A percentile compares a stretch with the other conserved stretches of the same genome.
Conservation (phyloP, 2,797 vertebrate genomes). For the Phataginus tetradactyla region DNA sequence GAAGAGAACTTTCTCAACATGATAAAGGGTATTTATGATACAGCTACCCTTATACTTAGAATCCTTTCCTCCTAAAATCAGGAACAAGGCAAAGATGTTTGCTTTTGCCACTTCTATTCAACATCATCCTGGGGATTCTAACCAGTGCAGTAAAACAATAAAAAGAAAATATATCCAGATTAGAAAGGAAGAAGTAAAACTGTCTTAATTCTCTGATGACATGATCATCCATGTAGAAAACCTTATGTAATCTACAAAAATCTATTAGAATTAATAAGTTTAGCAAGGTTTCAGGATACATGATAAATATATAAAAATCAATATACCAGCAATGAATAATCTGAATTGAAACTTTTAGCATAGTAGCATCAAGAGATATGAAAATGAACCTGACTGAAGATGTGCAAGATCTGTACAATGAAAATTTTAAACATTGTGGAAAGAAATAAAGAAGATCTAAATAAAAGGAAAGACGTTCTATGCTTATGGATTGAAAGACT, state of each 20-base stretch:
- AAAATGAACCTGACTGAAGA: background rate
- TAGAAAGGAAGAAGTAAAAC: background rate
- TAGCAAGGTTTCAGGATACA: background rate
- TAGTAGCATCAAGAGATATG: background rate
- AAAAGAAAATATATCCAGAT: background rate
- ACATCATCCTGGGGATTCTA: background rate
- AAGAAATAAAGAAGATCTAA: background rate
- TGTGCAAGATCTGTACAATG: background rate
- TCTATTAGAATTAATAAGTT: background rate
- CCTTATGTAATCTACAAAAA: background rate
- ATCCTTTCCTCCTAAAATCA: background rate
- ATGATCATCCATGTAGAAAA: background rate
- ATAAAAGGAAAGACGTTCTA: background rate
- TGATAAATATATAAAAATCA: background rate
- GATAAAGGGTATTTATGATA: background rate
- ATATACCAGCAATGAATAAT: background rate
- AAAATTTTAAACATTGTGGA: background rate
- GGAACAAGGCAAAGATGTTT: background rate
- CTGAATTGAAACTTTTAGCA: background rate
- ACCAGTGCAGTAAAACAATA: background rate
- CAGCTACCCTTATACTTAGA: background rate
- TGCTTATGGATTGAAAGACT: background rate
- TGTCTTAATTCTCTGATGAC: background rate
- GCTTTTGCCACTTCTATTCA: background rate
- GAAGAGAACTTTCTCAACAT: background rate